phyloP scores from a whole-genome alignment of 1,140 invertebrate species.

The Trichoplusia ni region DNA sequence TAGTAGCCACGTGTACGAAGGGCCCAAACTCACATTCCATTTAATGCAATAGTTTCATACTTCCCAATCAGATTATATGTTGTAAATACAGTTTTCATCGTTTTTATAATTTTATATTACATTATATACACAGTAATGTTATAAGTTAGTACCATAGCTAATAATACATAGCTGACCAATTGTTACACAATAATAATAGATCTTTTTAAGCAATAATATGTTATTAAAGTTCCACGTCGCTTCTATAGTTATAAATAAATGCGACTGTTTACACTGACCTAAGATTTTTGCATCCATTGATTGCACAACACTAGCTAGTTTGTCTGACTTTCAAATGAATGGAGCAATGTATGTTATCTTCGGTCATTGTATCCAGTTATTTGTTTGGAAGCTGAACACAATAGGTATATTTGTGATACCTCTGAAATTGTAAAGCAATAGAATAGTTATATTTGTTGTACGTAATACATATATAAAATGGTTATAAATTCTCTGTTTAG shows the following conservation, averaged over 20 bases:
- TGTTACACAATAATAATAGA: conserved; percentile 21
- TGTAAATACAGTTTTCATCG: conserved; percentile 22
- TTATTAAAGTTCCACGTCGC: background rate
- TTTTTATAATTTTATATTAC: background rate
- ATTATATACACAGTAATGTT: conserved; percentile 20
- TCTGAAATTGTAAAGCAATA: conserved; percentile 38
- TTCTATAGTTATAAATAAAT: background rate
- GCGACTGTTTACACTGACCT: background rate
- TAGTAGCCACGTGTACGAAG: too few relatives aligned
- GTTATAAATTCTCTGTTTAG: background rate
- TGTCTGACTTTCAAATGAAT: too few relatives aligned
- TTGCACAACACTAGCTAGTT: too few relatives aligned
- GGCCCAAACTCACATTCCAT: conserved; percentile 53
- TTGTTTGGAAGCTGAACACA: too few relatives aligned
- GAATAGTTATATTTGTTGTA: conserved; percentile 31
- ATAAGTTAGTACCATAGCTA: background rate
- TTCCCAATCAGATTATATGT: conserved; percentile 20
- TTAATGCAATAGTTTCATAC: conserved; percentile 44
- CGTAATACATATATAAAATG: background rate
- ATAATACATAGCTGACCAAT: conserved; percentile 12
- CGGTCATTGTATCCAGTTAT: too few relatives aligned
- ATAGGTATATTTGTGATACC: conserved; percentile 7
- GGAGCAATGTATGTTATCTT: too few relatives aligned
- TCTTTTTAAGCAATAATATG: conserved; percentile 16
- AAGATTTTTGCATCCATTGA: too few relatives aligned